Conservation (phyloP, 2,888 invertebrate genomes). For the Phortica okadai region DNA sequence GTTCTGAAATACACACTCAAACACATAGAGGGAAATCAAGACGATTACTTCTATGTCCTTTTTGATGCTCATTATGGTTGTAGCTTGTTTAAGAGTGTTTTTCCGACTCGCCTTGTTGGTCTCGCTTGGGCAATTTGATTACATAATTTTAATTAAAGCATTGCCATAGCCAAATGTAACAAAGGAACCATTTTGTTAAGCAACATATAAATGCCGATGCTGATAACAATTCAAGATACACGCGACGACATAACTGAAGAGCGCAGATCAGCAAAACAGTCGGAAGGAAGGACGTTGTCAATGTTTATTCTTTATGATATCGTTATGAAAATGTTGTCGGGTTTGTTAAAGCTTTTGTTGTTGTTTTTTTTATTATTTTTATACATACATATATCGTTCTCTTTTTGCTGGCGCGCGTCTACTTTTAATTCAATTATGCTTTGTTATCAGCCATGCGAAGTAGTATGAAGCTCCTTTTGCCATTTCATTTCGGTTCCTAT, state of each 20-base stretch:
- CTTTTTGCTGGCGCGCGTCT: slow-evolving; percentile 35
- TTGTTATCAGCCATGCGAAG: slow-evolving; percentile 33
- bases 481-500: background rate
- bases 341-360: slow-evolving; percentile 34
- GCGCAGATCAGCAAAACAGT: slow-evolving; percentile 31
- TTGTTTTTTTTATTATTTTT: slow-evolving; percentile 26
- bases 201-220: slow-evolving; percentile 4
- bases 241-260: slow-evolving; percentile 33
- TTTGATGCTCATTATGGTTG: background rate
- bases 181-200: slow-evolving; percentile 37
- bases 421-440: slow-evolving; percentile 71
- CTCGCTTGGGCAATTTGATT: slow-evolving; percentile 44
- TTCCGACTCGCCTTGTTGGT: background rate
- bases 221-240: background rate
- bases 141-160: slow-evolving; percentile 64
- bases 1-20: background rate
- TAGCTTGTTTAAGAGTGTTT: background rate
- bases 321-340: slow-evolving; percentile 8
- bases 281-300: slow-evolving; percentile 43
- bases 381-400: background rate
- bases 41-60: background rate
- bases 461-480: slow-evolving; percentile 48
- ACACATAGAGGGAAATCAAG: slow-evolving; percentile 1
- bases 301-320: slow-evolving; percentile 51
- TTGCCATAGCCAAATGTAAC: background rate